Evolutionary conservation across 2,888 invertebrate species (phyloP), one percentile per base, ranked within the genome.

Genomic region (Criorhina ranunculi): DNA sequence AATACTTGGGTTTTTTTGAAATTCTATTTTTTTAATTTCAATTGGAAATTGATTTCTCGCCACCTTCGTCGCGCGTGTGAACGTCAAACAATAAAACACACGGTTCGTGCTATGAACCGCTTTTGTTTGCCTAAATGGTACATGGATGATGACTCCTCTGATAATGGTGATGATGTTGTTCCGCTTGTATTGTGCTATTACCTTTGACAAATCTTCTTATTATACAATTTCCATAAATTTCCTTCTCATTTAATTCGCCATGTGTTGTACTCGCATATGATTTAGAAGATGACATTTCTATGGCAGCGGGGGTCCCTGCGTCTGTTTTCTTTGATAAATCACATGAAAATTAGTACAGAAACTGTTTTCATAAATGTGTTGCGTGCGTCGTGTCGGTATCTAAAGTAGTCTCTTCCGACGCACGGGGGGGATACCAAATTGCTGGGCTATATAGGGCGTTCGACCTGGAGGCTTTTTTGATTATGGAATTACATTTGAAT

Each of bases 131-230:
- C 73, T 46, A 42, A 69, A 62, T 59, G 49, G 46, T 75, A 64
- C 73, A 75, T 59, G 33, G 49, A 57, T 57, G 73, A 75, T 75
- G 73, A 69, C 55, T 73, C 55, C 42, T 73, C 59, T 42, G 73
- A 83, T 78, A 73, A 73, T 83, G 73, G 69, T 46, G 78, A 69
- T 78, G 83, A 78, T 69, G 73, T 59, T 69, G 73, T 75, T 69
- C 49, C 53, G 37, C 24, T 24, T 55, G 72, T 53, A 73, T 83
- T 83, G 69, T 79, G 11, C 59, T 57, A 37, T 12, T 2, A 11
- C 24, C 55, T 57, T 37, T 79, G 73, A 83, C 51, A 79, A 83
- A 83, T 83, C 59, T 49, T 31, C 44, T 37, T 35, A 55, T 73
- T 73, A 83, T 75, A 69, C 73, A 69, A 69, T 79, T 75, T 79